Evolutionary conservation across 2,888 invertebrate species (phyloP).

Genomic region (Hyppa rectilinea): DNA sequence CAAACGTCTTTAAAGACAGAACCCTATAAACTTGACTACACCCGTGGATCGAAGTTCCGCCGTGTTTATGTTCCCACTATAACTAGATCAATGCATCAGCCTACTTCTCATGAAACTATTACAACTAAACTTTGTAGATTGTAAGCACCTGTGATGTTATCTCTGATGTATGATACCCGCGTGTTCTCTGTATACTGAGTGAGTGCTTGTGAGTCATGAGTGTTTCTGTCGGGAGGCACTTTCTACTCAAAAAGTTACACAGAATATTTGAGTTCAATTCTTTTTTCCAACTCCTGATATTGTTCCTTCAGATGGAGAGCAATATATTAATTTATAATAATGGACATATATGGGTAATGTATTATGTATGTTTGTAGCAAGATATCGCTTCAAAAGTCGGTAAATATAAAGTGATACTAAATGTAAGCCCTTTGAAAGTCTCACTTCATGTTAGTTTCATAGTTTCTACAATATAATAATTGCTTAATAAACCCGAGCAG

Average conservation of each 20-base stretch:
- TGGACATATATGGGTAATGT: neutral
- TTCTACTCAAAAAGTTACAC: slow-evolving; percentile 43
- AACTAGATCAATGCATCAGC: neutral
- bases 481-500: slow-evolving; percentile 16
- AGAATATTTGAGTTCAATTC: slow-evolving; percentile 32
- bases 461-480: slow-evolving; percentile 21
- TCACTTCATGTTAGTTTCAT: slow-evolving; percentile 16
- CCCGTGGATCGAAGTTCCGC: neutral
- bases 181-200: neutral
- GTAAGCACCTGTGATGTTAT: neutral
- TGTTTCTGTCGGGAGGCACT: slow-evolving; percentile 42
- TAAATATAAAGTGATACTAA: neutral
- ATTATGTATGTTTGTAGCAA: neutral
- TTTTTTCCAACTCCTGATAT: slow-evolving; percentile 35
- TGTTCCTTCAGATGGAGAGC: slow-evolving; percentile 17
- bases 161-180: slow-evolving; percentile 17
- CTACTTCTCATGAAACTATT: neutral
- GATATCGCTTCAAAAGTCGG: neutral
- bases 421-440: neutral
- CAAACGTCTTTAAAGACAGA: too few relatives aligned
- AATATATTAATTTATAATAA: neutral
- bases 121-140: neutral
- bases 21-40: neutral
- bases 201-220: slow-evolving; percentile 16
- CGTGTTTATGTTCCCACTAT: too few relatives aligned